Percentiles rank a stretch among this genome's conserved stretches.
Evolutionary conservation across 64 coral and sea anemone species (phyloP).

Genomic region (Pocillopora verrucosa): DNA sequence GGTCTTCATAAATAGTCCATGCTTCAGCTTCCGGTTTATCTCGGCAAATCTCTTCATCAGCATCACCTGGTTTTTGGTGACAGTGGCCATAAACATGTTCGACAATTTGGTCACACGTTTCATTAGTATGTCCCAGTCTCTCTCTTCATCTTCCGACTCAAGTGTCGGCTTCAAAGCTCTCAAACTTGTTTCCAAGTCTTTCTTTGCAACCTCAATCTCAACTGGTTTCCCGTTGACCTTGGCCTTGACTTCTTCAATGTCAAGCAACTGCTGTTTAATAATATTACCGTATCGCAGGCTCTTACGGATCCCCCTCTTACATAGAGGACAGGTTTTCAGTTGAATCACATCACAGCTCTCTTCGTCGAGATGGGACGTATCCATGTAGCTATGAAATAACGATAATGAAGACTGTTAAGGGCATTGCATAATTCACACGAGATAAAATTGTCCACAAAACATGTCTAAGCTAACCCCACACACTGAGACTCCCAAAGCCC

Average conservation of each 20-base stretch:
- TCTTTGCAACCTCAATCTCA: not conserved
- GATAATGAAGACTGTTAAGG: no score
- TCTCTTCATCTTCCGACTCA: not conserved
- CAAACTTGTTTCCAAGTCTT: conserved; percentile 1
- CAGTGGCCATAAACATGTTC: not conserved
- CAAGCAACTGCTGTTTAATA: conserved; percentile 51
- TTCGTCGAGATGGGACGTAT: not conserved
- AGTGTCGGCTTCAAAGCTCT: not conserved
- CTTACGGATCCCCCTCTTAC: conserved; percentile 59
- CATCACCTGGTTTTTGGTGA: conserved; percentile 45
- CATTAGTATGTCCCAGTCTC: not conserved
- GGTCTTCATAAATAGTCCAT: not conserved
- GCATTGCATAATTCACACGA: no score
- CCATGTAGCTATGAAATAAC: not conserved
- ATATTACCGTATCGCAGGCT: conserved; percentile 82
- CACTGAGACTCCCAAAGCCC: no score
- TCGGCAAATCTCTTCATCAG: conserved; percentile 42
- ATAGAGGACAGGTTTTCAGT: conserved; percentile 71
- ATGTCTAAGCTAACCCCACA: no score
- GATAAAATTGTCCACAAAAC: no score
- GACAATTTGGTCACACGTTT: not conserved
- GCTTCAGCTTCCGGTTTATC: conserved; percentile 14
- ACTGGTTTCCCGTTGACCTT: conserved; percentile 15
- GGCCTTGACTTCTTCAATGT: conserved; percentile 60
- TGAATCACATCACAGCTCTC: conserved; percentile 26